Evolutionary conservation across 2,113 vertebrate species (phyloP).

Genomic region (Platycercus adscitus): DNA sequence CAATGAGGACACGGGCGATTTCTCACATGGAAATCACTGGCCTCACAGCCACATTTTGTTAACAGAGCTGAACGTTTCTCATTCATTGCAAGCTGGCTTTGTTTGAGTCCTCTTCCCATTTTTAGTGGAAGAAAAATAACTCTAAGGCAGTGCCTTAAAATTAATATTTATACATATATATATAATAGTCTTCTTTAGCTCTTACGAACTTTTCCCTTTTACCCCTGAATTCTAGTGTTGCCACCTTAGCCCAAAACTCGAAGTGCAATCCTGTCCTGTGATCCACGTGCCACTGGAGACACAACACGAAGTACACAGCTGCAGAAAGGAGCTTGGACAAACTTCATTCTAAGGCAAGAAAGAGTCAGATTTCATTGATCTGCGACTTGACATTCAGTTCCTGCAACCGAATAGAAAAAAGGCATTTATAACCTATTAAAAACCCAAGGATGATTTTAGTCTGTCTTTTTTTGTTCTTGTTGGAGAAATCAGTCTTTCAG

Average conservation of each 20-base stretch:
- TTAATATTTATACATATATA: not conserved
- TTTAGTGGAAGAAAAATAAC: not conserved
- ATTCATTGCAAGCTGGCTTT: conserved; percentile 10
- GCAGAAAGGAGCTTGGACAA: not conserved
- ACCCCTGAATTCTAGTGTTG: not conserved
- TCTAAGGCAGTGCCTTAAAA: not conserved
- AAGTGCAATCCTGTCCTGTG: not conserved
- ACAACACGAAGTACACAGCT: not conserved
- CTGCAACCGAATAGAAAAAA: conserved; percentile 59
- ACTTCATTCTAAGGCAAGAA: conserved; percentile 37
- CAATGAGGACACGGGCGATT: conserved; percentile 2
- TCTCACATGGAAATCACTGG: conserved; percentile 14
- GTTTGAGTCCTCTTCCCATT: not conserved
- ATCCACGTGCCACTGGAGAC: not conserved
- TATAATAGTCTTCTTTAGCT: not conserved
- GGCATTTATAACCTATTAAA: conserved; percentile 70
- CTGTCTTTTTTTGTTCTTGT: not conserved
- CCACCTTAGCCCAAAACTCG: not conserved
- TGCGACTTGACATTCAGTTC: conserved; percentile 45
- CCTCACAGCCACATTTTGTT: not conserved
- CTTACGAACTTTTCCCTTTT: not conserved
- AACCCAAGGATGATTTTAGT: conserved; percentile 59
- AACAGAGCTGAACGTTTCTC: not conserved
- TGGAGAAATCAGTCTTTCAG: conserved; percentile 57
- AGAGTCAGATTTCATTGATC: conserved; percentile 41